Evolutionary conservation across 1,140 invertebrate genomes (phyloP), one percentile per base, ranked within the genome.

Genomic region (Spodoptera frugiperda): DNA sequence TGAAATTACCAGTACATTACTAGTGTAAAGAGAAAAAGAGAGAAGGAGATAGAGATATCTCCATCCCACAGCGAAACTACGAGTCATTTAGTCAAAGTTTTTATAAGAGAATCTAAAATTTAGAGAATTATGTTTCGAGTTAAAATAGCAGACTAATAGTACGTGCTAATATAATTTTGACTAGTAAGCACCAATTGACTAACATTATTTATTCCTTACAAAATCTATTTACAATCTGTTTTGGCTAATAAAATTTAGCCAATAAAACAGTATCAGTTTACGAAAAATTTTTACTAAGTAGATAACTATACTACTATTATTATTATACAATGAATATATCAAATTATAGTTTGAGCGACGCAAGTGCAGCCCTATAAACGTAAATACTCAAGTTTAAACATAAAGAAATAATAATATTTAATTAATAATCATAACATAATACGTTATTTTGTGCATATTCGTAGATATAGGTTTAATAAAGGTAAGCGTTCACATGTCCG

Each of bases 141-240:
- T 63, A 10, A 33, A 61, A 63, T 63, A 74, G 57, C 33, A 74
- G 61, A 74, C 72, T 63, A 59, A 39, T 51, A 74, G 76, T 78
- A 84, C 78, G 90, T 92, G 91, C 89, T 91, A 93, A 90, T 89
- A 92, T 91, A 94, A 94, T 94, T 94, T 94, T 94, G 92, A 94
- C 92, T 94, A 94, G 92, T 91, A 94, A 94, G 92, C 92, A 94
- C 92, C 92, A 92, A 94, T 93, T 89, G 84, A 90, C 90, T 92
- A 93, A 90, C 81, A 84, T 78, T 82, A 84, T 80, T 79, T 78
- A 80, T 78, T 82, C 83, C 87, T 68, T 80, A 85, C 80, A 87
- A 80, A 79, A 85, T 82, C 76, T 91, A 91, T 91, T 86, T 93
- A 93, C 89, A 91, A 81, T 70, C 21, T 54, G 81, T 76, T 76